A percentile compares a stretch with the other conserved stretches of the same genome.
Evolutionary conservation across 2,113 vertebrate genomes (phyloP).

Genomic region (Vombatus ursinus): DNA sequence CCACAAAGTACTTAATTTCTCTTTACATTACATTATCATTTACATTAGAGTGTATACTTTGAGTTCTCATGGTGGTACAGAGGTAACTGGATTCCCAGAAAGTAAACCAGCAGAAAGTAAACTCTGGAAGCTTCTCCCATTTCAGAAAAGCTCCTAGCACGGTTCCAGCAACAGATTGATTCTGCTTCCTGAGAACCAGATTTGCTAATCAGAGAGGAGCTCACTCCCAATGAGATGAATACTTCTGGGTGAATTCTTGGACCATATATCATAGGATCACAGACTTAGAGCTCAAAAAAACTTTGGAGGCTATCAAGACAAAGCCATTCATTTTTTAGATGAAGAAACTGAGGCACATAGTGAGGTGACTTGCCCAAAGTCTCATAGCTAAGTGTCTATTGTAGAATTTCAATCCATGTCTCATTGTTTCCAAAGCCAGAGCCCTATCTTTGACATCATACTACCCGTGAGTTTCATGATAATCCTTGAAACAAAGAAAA

Average conservation of each 20-base stretch:
- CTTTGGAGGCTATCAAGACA: background rate
- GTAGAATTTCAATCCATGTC: background rate
- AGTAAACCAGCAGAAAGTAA: background rate
- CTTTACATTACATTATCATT: too few relatives aligned
- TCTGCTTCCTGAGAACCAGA: background rate
- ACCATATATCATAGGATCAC: background rate
- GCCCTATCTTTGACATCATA: background rate
- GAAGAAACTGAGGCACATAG: background rate
- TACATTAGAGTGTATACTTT: background rate
- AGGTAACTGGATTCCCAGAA: background rate
- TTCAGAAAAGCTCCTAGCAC: background rate
- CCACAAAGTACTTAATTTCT: background rate
- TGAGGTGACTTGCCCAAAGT: background rate
- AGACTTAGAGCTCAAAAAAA: background rate
- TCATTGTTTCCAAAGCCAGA: background rate
- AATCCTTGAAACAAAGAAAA: background rate
- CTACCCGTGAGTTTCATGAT: background rate
- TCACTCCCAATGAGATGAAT: background rate
- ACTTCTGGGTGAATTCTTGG: background rate
- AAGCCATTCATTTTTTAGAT: background rate
- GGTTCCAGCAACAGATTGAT: background rate
- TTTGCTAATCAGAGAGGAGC: background rate
- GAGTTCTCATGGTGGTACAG: background rate
- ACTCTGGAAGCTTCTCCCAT: background rate
- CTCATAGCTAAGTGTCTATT: background rate